Evolutionary conservation across 2,888 invertebrate species (phyloP), one percentile per base, ranked within the genome.

Genomic region (Minunthozetes semirufus): DNA sequence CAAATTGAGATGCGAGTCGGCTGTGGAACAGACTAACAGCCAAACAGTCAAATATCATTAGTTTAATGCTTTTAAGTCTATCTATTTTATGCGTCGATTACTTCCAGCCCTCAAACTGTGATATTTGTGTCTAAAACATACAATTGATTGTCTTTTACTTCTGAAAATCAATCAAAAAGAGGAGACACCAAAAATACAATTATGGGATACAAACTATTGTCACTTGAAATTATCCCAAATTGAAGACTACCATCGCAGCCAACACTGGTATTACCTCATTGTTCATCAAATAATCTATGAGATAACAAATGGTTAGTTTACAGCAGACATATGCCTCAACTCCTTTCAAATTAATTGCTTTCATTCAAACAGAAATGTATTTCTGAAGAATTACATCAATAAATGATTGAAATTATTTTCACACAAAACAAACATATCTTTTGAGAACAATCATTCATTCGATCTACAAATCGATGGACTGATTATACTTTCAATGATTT

Each of bases 351-450:
- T 56, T 56, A 22, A 56, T 56, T 56, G 22, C 56, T 22, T 56
- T 56, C 56, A 56, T 22, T 50, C 2, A 13, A 19, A 56, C 13
- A 8, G 19, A 22, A 56, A 56, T 56, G 8, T 19, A 25, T 56
- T 25, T 42, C 33, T 53, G 53, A 56, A 25, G 22, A 8, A 56
- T 22, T 25, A 25, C 11, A 56, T 56, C 22, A 22, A 56, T 56
- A 56, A 56, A 56, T 56, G 4, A 56, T 56, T 56, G 19, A 56
- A 56, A 56, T 56, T 56, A 56, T 33, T 56, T 56, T 56, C 19
- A 25, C 22, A 22, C 22, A 13, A 19, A 56, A 19, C 11, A 19
- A 19, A 19, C 19, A 19, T 19, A 53, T 56, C 25, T 25, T 56
- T 42, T 25, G 22, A 8, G 5, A 9, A 13, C 56, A 22, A 42